Base-by-base conservation (phyloP, 2,888 invertebrate genomes). In the Cosmia pyralina region DNA sequence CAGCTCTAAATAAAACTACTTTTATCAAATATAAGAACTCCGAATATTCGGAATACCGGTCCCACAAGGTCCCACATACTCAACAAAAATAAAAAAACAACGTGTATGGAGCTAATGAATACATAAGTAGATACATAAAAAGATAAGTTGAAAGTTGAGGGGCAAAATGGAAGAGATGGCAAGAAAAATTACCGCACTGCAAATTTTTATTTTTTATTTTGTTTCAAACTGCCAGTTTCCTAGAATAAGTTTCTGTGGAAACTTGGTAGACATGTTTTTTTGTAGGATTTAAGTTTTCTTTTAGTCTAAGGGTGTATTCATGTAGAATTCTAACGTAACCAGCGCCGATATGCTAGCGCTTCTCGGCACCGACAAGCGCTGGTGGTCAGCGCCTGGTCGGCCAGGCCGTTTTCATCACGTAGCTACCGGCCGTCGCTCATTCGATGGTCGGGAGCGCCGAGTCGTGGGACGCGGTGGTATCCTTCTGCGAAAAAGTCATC, bases 221-320 rank as follows among this genome's bases (percentile, higher is more conserved):
- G 38, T 17, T 48, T 55, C 59, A 41, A 28, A 38, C n/a, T 53
- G 63, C 34, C 34, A 15, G 17, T 53, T 55, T 55, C 44, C 15
- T 28, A 13, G 13, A 53, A 28, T 34, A 74, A 53, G 44, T 57
- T 62, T 57, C 34, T 63, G 52, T 58, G 15, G 6, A 57, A 52
- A 63, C 57, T 75, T 22, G 7, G 57, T 48, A 60, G 15, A 34
- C 46, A 57, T 75, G 17, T 57, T 75, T 66, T 64, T 38, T 66
- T 50, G 13, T 28, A 8, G 7, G 13, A 13, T 38, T 13, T 19
- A 19, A 34, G 3, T 3, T 38, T 60, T 60, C 15, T 41, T 41
- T 60, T 41, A 28, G 28, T 28, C 28, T 1, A 28, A 28, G 28
- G 28, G 28, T 28, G 28, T 28, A 3, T 28, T 28, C 28, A 28